phyloP scores from a whole-genome alignment of 2,888 invertebrate species.

The Vannuccia rotundouncinata region DNA sequence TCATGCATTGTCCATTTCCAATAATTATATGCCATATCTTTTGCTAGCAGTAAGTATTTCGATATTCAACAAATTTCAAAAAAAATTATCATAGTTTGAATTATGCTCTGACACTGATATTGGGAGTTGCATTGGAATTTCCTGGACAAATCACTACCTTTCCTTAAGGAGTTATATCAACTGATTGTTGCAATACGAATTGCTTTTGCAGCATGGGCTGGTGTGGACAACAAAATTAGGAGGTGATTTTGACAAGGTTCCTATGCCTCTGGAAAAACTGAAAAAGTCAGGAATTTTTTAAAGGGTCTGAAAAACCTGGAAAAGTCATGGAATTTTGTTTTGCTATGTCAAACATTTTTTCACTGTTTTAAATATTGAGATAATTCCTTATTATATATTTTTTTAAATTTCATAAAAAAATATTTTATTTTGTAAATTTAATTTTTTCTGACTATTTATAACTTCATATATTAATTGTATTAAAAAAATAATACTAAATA shows the following conservation, averaged over 20 bases:
- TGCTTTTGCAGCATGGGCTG: background rate
- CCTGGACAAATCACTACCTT: background rate
- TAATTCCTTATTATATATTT: too few species aligned
- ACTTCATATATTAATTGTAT: too few species aligned
- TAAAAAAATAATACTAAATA: too few species aligned
- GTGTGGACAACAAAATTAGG: background rate
- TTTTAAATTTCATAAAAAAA: too few species aligned
- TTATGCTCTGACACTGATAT: background rate
- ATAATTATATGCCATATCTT: background rate
- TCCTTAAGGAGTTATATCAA: background rate
- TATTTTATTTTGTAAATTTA: too few species aligned
- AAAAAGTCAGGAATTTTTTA: too few species aligned
- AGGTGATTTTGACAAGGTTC: background rate
- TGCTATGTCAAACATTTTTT: too few species aligned
- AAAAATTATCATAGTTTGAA: background rate
- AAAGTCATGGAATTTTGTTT: too few species aligned
- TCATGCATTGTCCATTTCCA: slow-evolving; percentile 1
- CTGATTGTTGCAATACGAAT: background rate
- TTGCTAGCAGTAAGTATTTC: background rate
- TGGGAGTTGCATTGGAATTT: background rate
- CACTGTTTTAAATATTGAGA: too few species aligned
- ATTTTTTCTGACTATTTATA: too few species aligned
- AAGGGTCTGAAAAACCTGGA: too few species aligned
- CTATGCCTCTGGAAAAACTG: too few species aligned
- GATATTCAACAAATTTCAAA: background rate